Percentiles rank a stretch among this genome's conserved stretches.
Evolutionary conservation across 2,797 vertebrate genomes (phyloP).

Genomic region (Gymnoscopelus braueri): DNA sequence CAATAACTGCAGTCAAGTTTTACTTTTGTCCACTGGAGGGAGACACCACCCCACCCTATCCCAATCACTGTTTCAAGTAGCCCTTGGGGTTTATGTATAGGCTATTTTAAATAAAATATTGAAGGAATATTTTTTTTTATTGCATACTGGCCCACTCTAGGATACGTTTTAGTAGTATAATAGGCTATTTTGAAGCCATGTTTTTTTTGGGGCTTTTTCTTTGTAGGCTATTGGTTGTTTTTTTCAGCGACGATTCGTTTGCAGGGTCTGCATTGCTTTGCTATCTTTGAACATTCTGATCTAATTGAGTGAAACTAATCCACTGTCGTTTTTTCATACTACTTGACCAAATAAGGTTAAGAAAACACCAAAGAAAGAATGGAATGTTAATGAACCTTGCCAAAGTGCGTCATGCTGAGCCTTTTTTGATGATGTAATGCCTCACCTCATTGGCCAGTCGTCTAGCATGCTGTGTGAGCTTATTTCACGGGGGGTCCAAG

Average conservation of each 20-base stretch:
- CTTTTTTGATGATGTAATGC: conserved; percentile 54
- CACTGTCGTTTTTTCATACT: background rate
- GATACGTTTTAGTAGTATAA: too few relatives aligned
- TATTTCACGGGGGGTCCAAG: too few relatives aligned
- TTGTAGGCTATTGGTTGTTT: too few relatives aligned
- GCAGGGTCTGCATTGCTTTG: background rate
- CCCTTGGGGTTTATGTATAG: too few relatives aligned
- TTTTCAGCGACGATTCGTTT: too few relatives aligned
- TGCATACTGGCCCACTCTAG: too few relatives aligned
- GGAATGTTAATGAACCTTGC: conserved; percentile 60
- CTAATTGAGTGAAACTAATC: background rate
- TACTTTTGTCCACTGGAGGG: conserved; percentile 33
- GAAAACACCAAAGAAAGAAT: conserved; percentile 26
- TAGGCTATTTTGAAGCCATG: too few relatives aligned
- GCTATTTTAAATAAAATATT: too few relatives aligned
- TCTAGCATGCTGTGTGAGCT: conserved; percentile 5
- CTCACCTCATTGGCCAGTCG: conserved; percentile 23
- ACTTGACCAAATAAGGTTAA: conserved; percentile 22
- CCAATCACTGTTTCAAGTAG: background rate
- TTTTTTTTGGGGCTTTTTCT: too few relatives aligned
- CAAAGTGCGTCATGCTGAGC: conserved; percentile 58
- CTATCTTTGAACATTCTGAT: background rate
- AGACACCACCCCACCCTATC: background rate
- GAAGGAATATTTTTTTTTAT: too few relatives aligned
- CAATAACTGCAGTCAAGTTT: background rate